Evolutionary conservation across 2,113 vertebrate genomes (phyloP).

Genomic region (Cercopithecus mona): DNA sequence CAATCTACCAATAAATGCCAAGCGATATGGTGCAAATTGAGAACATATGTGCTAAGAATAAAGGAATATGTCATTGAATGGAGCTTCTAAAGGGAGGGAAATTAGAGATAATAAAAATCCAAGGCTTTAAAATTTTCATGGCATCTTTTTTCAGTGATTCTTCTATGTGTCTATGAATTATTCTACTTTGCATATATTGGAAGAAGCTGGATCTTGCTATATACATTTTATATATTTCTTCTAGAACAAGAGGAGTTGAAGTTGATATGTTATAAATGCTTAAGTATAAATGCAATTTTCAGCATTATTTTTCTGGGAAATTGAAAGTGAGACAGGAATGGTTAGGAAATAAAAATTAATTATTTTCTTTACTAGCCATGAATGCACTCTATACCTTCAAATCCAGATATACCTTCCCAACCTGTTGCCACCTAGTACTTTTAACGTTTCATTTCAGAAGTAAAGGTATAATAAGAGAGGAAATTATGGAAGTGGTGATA

Average conservation of each 20-base stretch:
- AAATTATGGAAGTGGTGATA: background rate
- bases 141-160: background rate
- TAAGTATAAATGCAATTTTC: background rate
- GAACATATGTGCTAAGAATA: conserved; percentile 64
- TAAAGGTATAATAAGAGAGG: background rate
- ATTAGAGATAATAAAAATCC: conserved; percentile 21
- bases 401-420: background rate
- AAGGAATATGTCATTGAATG: conserved; percentile 58
- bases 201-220: background rate
- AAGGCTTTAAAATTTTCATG: background rate
- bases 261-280: background rate
- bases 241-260: background rate
- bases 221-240: background rate
- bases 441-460: background rate
- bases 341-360: background rate
- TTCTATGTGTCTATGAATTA: background rate
- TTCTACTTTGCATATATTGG: background rate
- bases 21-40: conserved; percentile 52
- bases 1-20: conserved; percentile 60
- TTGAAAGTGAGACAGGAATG: background rate
- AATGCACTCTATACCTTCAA: background rate
- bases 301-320: background rate
- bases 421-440: background rate
- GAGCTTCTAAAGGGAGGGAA: conserved; percentile 8
- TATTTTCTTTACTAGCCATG: background rate